Base-by-base conservation (phyloP, 2,888 invertebrate species). In the Lobophora halterata region DNA sequence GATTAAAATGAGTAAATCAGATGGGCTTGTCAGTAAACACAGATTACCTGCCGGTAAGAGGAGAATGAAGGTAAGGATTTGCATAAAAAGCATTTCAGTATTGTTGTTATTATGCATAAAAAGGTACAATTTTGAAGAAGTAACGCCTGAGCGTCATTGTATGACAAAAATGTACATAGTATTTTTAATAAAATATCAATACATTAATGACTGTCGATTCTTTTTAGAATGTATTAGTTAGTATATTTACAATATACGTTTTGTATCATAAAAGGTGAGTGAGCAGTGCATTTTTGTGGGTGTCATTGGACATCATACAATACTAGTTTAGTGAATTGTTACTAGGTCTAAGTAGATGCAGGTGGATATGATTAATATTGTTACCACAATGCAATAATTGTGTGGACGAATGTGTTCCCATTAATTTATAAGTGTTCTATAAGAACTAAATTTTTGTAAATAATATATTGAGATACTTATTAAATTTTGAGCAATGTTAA, bases 101-200 rank as follows among this genome's bases (percentile, higher is more conserved):
- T n/a, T n/a, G n/a, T n/a, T n/a, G n/a, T n/a, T n/a, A n/a, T n/a
- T 26, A 6, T 21, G 18, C 28, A 32, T 28, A 31, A 39, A 54
- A 66, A 69, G 80, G 76, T 78, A 79, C 78, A 73, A 71, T 80
- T 79, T 68, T 71, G 67, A 74, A 75, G 76, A 72, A 79, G 79
- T 78, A 67, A 81, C 85, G 85, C 83, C 85, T 85, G 65, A 49
- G 48, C 70, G 72, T 64, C 56, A 58, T 65, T 61, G 43, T 72
- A 69, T 71, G 65, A 74, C 62, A 73, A 75, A n/a, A 71, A 60
- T 86, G 82, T 85, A 83, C 60, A 83, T 81, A 79, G 55, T 70
- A 71, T 76, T 76, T 74, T 71, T 71, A 71, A 69, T 66, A 61
- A 71, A 68, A 69, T 64, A 68, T 76, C 63, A n/a, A n/a, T n/a